Base-by-base conservation (phyloP, 1,140 invertebrate species). In the Drosophila obscura region DNA sequence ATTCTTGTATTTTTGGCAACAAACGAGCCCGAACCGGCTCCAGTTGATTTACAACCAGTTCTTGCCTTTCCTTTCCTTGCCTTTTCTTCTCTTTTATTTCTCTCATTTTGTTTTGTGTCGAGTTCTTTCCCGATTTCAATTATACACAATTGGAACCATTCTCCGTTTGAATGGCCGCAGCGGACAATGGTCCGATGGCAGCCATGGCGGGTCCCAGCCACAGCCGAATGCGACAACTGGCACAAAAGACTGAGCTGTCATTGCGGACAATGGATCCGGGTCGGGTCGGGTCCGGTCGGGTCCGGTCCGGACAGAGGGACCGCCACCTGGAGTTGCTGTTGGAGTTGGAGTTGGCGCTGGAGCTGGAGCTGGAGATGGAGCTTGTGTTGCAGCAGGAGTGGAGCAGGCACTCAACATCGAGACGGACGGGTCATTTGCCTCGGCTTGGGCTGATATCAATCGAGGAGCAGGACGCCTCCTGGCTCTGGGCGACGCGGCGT, bases 131-230 rank as follows among this genome's bases (percentile, higher is more conserved):
- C 13, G 53, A 50, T 53, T 83, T 84, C 56, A 76, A 77, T 69
- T 73, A 74, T 80, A 58, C 82, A 85, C 77, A 87, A 77, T 77
- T 81, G 81, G 73, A 67, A 67, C 55, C 80, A 79, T 55, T 62
- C 50, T 43, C 19, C 59, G 39, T 49, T 63, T 43, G 45, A 61
- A 48, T 43, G 51, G 62, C 56, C 60, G 56, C 16, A 51, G 43
- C 67, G 52, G 55, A 82, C 80, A 79, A 84, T 72, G 74, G 67
- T 53, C 35, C 41, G 44, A 52, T 79, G 52, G 53, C 53, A 58
- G 35, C 61, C 73, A 67, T 49, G 44, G 75, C 56, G 51, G 45
- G 48, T 53, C 56, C 59, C 15, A 44, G 69, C 64, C 56, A 4
- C 22, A 24, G 22, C 46, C 75, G 67, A 80, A 73, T 83, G 69